Conservation (phyloP, 2,113 vertebrate species). For the Willisornis vidua region DNA sequence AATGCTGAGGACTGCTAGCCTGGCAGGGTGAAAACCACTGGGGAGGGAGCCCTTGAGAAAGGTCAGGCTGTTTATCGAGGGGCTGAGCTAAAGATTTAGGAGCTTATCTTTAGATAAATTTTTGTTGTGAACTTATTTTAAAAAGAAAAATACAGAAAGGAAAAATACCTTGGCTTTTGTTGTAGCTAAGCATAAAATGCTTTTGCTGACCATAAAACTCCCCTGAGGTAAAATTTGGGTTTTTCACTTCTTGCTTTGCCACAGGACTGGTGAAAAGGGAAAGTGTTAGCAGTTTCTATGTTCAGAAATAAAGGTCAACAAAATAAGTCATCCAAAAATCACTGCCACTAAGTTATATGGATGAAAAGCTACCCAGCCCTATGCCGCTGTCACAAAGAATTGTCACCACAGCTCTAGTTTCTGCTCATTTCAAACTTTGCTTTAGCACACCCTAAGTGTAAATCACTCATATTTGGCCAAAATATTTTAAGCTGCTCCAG, state of each 20-base stretch:
- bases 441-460: not conserved
- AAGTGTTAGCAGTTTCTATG: constrained; percentile 10
- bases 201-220: constrained; percentile 25
- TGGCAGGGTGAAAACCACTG: not conserved
- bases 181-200: not conserved
- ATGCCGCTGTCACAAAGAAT: not conserved
- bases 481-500: not conserved
- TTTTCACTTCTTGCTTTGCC: not conserved
- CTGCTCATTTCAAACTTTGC: not conserved
- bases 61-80: not conserved
- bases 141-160: not conserved
- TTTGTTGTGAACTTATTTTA: not conserved
- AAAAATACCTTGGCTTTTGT: not conserved
- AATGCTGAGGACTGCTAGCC: not conserved
- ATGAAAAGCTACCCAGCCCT: not conserved
- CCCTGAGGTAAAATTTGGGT: not conserved
- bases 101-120: not conserved
- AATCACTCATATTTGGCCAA: not conserved
- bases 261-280: not conserved
- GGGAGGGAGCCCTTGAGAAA: not conserved
- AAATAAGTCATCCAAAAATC: not conserved
- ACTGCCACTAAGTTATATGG: accelerated
- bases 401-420: not conserved
- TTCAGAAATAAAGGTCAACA: constrained; percentile 11
- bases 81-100: not conserved